Conservation (phyloP, 2,888 invertebrate genomes). For the Agrilus mali region DNA sequence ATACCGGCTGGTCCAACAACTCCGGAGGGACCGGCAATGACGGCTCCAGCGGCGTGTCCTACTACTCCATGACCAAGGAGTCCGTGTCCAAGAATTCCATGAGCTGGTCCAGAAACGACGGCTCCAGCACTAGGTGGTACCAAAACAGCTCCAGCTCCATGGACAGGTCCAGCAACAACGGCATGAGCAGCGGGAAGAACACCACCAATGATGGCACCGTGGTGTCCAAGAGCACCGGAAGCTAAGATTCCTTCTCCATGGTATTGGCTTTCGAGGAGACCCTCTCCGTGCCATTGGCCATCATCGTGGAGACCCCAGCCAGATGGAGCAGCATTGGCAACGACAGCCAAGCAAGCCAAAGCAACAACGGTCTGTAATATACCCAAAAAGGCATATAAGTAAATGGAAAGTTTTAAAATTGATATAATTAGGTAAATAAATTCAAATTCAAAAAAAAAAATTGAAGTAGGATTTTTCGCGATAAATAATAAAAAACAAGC, state of each 20-base stretch:
- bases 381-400: not conserved
- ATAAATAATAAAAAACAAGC: too few species aligned
- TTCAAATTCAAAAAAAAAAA: not conserved
- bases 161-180: slow-evolving; percentile 5
- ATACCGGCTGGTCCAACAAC: slow-evolving; percentile 16
- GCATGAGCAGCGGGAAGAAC: slow-evolving; percentile 6
- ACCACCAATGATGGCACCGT: slow-evolving; percentile 1
- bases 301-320: slow-evolving; percentile 4
- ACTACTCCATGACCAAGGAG: slow-evolving; percentile 21
- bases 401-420: not conserved
- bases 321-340: slow-evolving; percentile 12
- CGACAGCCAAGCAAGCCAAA: slow-evolving; percentile 14
- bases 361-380: slow-evolving; percentile 12
- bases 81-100: slow-evolving; percentile 12
- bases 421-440: not conserved
- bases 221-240: not conserved
- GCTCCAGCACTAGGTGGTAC: slow-evolving; percentile 3
- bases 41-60: slow-evolving; percentile 22
- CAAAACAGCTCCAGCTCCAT: slow-evolving; percentile 1
- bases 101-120: slow-evolving; percentile 11
- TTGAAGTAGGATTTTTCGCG: too few species aligned
- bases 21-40: slow-evolving; percentile 21
- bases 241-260: slow-evolving; percentile 1
- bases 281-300: slow-evolving; percentile 10
- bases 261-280: not conserved